Evolutionary conservation across 2,888 invertebrate species (phyloP), one percentile per base, ranked within the genome.

Genomic region (Zeuzera pyrina): DNA sequence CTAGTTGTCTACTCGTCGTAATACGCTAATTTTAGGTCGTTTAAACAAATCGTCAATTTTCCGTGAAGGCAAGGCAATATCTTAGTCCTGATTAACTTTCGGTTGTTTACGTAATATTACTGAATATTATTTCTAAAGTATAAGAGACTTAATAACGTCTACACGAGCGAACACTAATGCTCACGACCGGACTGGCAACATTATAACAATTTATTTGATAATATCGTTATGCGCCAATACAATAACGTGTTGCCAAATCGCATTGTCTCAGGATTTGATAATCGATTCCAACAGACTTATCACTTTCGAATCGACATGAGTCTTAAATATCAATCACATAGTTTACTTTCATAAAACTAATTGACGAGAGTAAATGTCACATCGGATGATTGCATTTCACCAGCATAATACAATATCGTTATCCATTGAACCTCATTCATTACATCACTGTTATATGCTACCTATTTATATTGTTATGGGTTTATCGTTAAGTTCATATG

Each of bases 161-260:
- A 66, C 74, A 74, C 74, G 74, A 77, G 54, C 66, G 70, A 55
- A 59, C 58, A 57, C 55, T 57, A 57, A 60, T 52, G 61, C 59
- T 67, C 74, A 74, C 72, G 73, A 72, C 49, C 60, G 54, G 56
- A 51, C 62, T 61, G 47, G 53, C 49, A 59, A 59, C 58, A 51
- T 54, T 53, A n/a, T n/a, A n/a, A 47, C 57, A 62, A 60, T 62
- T 67, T 62, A 51, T 52, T 47, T 44, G 68, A 68, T 72, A 62
- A 55, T 65, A 66, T 69, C 68, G 44, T 41, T 45, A n/a, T n/a
- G n/a, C 39, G 36, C 38, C 39, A 41, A 42, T 35, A 28, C 49
- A 54, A 49, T 53, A 25, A 42, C 52, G 49, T 59, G 52, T 69
- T 66, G 50, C 55, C 45, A 52, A 68, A 67, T 52, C 38, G 52